Evolutionary conservation across 2,113 vertebrate species (phyloP), one percentile per base, ranked within the genome.

Genomic region (Sylvietta virens): DNA sequence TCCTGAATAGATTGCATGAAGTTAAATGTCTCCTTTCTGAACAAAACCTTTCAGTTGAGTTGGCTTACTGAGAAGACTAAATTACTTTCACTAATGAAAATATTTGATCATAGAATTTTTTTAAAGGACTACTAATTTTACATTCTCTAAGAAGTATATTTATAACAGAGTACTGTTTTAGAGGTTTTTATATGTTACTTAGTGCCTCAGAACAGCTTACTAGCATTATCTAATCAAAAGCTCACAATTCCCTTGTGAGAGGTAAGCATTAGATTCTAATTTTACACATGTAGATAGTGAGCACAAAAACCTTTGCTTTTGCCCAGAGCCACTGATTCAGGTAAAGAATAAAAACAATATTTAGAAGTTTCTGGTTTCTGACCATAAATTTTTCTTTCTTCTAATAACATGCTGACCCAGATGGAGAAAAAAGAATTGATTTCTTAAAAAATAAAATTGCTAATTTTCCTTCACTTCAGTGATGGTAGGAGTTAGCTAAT

Each of bases 141-240:
- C 37, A 35, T 76, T 93, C 42, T 35, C 11, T 40, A 84, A 58
- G 51, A 81, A 81, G 6, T 20, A 11, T 47, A 45, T 61, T 79
- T 86, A 44, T 45, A 88, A 51, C 24, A 27, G 26, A 73, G 8
- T 33, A 53, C 33, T 50, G 5, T 35, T 90, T 86, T 66, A 81
- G 33, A 57, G 86, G 81, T 79, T 28, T 42, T 64, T 51, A 86
- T 90, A 60, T 86, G 6, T 9, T 91, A 19, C 47, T 93, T 84
- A 37, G 12, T 65, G 31, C 57, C 65, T 94, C 40, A 40, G 69
- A 90, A 61, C 6, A 86, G 15, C 44, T 90, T 87, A 77, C 65
- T 67, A 67, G 7, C n/a, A 62, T 81, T 96, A 80, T 67, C 50
- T 85, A 88, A 81, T 76, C 77, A 83, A 95, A 95, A 90, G 28